phyloP scores from a whole-genome alignment of 2,113 vertebrate species.

The Leptocoma aspasia region DNA sequence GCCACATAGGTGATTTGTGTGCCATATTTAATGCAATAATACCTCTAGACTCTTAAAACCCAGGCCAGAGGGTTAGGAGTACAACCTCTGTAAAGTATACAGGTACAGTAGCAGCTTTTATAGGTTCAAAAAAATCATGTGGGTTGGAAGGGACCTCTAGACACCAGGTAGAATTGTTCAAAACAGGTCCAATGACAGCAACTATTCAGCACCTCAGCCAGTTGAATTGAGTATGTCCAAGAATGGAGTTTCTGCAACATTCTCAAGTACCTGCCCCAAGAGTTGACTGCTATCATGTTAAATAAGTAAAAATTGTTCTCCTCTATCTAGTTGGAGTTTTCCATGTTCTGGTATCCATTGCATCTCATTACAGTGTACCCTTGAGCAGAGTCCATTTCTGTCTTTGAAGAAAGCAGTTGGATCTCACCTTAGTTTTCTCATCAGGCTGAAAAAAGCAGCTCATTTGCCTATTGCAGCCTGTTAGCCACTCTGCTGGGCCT shows the following conservation, averaged over 20 bases:
- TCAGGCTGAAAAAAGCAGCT: not conserved
- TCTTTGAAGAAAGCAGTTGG: not conserved
- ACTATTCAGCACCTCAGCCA: accelerated
- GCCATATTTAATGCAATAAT: not conserved
- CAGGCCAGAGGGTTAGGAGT: not conserved
- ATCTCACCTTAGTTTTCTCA: not conserved
- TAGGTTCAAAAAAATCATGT: not conserved
- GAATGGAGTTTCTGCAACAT: not conserved
- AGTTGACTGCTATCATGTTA: not conserved
- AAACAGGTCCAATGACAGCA: not conserved
- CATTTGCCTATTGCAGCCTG: not conserved
- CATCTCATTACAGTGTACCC: not conserved
- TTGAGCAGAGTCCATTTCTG: not conserved
- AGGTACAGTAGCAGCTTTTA: not conserved
- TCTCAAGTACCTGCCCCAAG: not conserved
- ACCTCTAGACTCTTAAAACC: not conserved
- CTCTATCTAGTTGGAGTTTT: not conserved
- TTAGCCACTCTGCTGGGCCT: not conserved
- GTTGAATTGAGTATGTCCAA: not conserved
- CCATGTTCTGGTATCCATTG: not conserved
- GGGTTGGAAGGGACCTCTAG: not conserved
- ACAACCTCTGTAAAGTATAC: not conserved
- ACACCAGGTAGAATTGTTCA: not conserved
- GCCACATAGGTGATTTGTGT: not conserved
- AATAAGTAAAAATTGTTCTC: not conserved